Base-by-base conservation (phyloP, 2,888 invertebrate species). In the Chironomus tentans region DNA sequence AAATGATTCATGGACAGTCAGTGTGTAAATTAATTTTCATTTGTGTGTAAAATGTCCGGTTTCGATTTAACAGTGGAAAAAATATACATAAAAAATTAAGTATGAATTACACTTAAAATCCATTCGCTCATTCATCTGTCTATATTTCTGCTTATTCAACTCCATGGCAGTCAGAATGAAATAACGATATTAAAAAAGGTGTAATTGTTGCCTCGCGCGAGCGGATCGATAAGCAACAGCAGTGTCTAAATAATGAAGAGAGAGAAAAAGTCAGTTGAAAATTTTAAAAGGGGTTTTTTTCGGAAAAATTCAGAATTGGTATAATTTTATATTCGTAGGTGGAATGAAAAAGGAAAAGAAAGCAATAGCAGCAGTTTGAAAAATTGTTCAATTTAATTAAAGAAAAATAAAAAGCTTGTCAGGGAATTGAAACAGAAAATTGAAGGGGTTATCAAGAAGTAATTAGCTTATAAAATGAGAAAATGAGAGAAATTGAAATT, bases 331-430 rank as follows among this genome's bases (percentile, higher is more conserved):
- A 18, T 56, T 56, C 56, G 56, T 56, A 56, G 56, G 56, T 56
- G 56, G 56, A 38, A 18, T 56, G 56, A 4, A 56, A 56, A 56
- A 38, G 38, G 38, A 38, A 38, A 38, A 38, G 28, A 38, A 38
- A 38, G 65, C 6, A 65, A 22, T 2, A 21, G 18, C 15, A 68
- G 28, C 68, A 68, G 28, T 68, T 10, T 65, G 65, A 73, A 62
- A 71, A 74, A 74, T 46, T 74, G 74, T 74, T 74, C 65, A 74
- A 74, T 74, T 74, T 74, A 74, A 74, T 74, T 74, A 74, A 74
- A 74, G 38, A 61, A 74, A 74, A 74, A 74, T 74, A 74, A 47
- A 62, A 46, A 22, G 13, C 38, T n/a, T 28, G 62, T 22, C 13
- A 21, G 65, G 65, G 21, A 18, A 62, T 18, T 4, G 72, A 62